These are phyloP conservation scores for Grallaria varia DNA, from an alignment of 2,113 vertebrate species.

Conservation along the genomic window DNA sequence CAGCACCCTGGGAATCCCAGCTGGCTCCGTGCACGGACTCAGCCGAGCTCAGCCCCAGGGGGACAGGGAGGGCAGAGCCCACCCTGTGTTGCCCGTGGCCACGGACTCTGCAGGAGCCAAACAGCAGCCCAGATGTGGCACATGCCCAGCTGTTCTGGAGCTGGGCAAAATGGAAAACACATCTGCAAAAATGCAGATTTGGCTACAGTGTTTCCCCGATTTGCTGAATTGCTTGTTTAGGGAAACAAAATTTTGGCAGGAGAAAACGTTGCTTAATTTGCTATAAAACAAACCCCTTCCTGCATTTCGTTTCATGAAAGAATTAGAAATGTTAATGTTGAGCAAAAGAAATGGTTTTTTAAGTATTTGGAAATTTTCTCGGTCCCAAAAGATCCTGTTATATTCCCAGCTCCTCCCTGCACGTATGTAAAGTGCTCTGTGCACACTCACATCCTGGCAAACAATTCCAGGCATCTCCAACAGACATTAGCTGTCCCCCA, in stretches of 20 bases:
- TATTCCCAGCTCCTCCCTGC: background rate
- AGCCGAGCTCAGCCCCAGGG: accelerated
- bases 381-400: background rate
- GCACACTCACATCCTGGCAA: background rate
- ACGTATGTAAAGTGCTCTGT: background rate
- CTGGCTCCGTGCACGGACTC: too few relatives aligned
- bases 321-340: background rate
- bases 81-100: accelerated
- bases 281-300: background rate
- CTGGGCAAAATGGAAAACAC: background rate
- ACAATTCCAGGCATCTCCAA: background rate
- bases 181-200: background rate
- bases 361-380: background rate
- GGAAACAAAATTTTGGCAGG: slow-evolving; percentile 16
- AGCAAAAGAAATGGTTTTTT: background rate
- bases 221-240: background rate
- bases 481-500: background rate
- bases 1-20: background rate
- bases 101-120: background rate
- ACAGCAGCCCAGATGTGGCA: background rate
- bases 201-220: background rate
- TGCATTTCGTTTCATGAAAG: background rate
- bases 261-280: background rate
- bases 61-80: background rate
- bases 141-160: background rate